A percentile compares a stretch with the other conserved stretches of the same genome.
Conservation (phyloP, 2,113 vertebrate genomes). For the Mobula birostris region DNA sequence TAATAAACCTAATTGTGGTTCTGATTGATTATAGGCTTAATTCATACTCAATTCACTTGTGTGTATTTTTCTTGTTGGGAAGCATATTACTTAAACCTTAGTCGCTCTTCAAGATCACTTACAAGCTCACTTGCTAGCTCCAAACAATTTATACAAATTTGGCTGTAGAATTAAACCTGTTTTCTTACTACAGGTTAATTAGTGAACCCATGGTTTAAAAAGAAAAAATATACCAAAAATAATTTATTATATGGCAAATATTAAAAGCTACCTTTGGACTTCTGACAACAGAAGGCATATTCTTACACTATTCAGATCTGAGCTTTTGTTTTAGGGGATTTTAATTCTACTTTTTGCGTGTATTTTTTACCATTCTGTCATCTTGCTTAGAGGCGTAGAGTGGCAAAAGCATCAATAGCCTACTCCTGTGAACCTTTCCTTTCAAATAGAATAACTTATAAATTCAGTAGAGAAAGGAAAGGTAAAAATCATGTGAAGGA, state of each 20-base stretch:
- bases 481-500: not conserved
- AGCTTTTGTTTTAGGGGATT: not conserved
- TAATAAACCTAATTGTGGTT: too few relatives aligned
- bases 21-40: not conserved
- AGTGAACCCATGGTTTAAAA: not conserved
- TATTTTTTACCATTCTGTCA: not conserved
- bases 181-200: not conserved
- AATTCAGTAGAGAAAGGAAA: not conserved
- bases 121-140: too few relatives aligned
- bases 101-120: slow-evolving; percentile 15
- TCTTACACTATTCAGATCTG: not conserved
- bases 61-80: not conserved
- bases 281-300: not conserved
- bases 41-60: not conserved
- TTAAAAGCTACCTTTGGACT: not conserved
- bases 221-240: not conserved
- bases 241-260: not conserved
- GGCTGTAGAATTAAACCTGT: not conserved
- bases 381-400: not conserved
- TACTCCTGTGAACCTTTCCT: not conserved
- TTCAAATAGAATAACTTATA: not conserved
- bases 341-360: not conserved
- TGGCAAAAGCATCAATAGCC: not conserved
- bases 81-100: not conserved
- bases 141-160: not conserved